Evolutionary conservation across 1,140 invertebrate species (phyloP).

Genomic region (Drosophila lacteicornis): DNA sequence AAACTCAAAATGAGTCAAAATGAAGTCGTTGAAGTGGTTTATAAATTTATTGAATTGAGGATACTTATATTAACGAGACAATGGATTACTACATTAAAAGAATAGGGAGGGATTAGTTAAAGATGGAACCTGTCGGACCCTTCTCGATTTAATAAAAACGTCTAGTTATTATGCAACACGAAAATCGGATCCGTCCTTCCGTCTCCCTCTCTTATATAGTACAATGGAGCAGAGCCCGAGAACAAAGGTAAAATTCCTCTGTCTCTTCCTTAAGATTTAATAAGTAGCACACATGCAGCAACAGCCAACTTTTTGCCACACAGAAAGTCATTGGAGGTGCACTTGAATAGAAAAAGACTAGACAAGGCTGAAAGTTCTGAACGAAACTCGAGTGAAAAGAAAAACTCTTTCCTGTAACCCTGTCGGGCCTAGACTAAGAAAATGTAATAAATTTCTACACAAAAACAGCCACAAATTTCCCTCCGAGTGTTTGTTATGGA

Average conservation of each 20-base stretch:
- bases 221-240: conserved; percentile 13
- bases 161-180: conserved; percentile 31
- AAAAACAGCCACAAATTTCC: conserved; percentile 74
- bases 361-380: conserved; percentile 32
- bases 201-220: not conserved
- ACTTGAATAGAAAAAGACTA: conserved; percentile 22
- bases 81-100: conserved; percentile 30
- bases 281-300: conserved; percentile 46
- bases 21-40: not conserved
- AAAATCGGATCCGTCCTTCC: conserved; percentile 7
- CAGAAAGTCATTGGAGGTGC: conserved; percentile 21
- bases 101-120: not conserved
- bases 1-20: conserved; percentile 37
- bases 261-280: conserved; percentile 35
- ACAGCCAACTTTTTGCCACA: conserved; percentile 36
- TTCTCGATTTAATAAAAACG: conserved; percentile 28
- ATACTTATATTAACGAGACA: conserved; percentile 10
- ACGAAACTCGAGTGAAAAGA: conserved; percentile 32
- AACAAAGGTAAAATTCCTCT: conserved; percentile 39
- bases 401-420: conserved; percentile 24
- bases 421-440: conserved; percentile 52
- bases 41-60: conserved; percentile 1
- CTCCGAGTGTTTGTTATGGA: conserved; percentile 32
- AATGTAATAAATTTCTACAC: conserved; percentile 78
- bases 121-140: not conserved